Base-by-base conservation (phyloP, 2,888 invertebrate species). In the Latrodectus elegans region DNA sequence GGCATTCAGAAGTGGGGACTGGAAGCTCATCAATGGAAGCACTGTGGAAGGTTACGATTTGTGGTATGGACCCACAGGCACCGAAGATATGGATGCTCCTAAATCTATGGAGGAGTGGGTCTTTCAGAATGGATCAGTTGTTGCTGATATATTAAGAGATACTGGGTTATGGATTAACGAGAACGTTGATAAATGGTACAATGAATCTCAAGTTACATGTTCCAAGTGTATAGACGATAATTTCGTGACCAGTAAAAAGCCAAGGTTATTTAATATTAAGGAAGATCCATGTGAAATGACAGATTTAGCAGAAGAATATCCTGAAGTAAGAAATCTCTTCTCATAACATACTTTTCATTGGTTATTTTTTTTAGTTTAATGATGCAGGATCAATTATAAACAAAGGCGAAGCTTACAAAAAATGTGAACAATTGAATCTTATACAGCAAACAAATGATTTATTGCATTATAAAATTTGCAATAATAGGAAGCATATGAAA, bases 1-100 rank as follows among this genome's bases (percentile, higher is more conserved):
- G 0, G 94, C 95, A 0, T 91, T 97, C 8, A 95, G 95, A 0
- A 92, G 94, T 0, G 95, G 94, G 11, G 93, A 95, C 72, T 97
- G 96, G 95, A 97, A 97, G 92, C 89, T 96, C 12, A 91, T 95
- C 10, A 94, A 89, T 95, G 96, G 97, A 4, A 94, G 95, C 1
- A 95, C 95, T 78, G 96, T 96, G 91, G 92, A 94, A 0, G 96
- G 96, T 0, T 91, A 92, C 0, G 96, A 95, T 95, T 92, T 93
- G 78, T 97, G 97, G 92, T 92, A 91, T 89, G 91, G 91, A 22
- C 91, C 92, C 4, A 90, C 91, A 10, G 90, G 91, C n/a, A 60
- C 60, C 4, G 60, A 60, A 60, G 60, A 60, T 1, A 60, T 60
- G 14, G n/a, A 10, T 60, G 60, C 14, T 15, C 6, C 14, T 60